Percentiles rank a stretch among this genome's conserved stretches.
Conservation (phyloP, 2,113 vertebrate genomes). For the Plectropomus leopardus region DNA sequence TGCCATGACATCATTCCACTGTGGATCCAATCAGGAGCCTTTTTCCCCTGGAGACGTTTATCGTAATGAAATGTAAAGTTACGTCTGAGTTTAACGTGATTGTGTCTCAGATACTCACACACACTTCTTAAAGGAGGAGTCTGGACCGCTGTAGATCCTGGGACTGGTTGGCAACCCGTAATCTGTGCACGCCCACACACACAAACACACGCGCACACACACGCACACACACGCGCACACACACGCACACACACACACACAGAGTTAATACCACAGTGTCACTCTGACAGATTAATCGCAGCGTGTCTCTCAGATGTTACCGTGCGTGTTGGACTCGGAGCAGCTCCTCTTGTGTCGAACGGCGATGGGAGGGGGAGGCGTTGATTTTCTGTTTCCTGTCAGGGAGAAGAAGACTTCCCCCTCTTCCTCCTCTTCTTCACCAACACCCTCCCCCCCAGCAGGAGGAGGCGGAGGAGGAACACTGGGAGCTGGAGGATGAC, state of each 20-base stretch:
- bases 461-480: conserved; percentile 72
- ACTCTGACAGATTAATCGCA: conserved; percentile 35
- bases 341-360: conserved; percentile 72
- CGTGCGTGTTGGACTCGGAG: conserved; percentile 71
- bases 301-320: conserved; percentile 46
- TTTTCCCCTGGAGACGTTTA: not conserved
- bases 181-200: conserved; percentile 52
- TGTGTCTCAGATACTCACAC: conserved; percentile 65
- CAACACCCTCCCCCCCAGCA: conserved; percentile 36
- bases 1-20: not conserved
- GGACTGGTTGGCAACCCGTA: conserved; percentile 69
- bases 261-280: conserved; percentile 42
- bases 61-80: not conserved
- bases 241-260: conserved; percentile 27
- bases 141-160: conserved; percentile 69
- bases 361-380: conserved; percentile 57
- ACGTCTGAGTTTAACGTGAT: not conserved
- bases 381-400: conserved; percentile 62
- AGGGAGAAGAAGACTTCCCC: conserved; percentile 69
- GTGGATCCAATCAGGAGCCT: conserved; percentile 4
- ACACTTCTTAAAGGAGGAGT: conserved; percentile 75
- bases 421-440: conserved; percentile 66
- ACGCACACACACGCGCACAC: conserved; percentile 5
- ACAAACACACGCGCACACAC: conserved; percentile 19
- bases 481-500: conserved; percentile 52